These are phyloP conservation scores for Aeoliscus strigatus DNA, from an alignment of 2,797 vertebrate species.

Conservation along the genomic window DNA sequence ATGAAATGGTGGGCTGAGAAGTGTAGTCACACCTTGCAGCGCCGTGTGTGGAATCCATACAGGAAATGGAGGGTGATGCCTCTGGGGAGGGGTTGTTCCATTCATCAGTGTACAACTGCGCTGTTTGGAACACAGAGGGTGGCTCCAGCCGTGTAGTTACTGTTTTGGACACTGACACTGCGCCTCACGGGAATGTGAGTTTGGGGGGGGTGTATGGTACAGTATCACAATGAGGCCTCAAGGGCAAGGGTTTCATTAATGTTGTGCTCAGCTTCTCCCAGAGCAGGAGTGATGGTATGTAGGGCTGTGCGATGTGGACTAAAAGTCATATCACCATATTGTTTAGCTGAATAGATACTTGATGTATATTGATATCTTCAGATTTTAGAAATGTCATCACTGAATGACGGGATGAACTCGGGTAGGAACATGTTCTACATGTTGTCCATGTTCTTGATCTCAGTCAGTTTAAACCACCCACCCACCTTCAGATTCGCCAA, in stretches of 20 bases:
- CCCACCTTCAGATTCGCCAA: too few relatives aligned
- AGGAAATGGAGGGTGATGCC: conserved; percentile 42
- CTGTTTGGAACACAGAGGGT: conserved; percentile 30
- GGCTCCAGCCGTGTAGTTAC: conserved; percentile 25
- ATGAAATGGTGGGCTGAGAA: conserved; percentile 26
- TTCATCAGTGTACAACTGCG: conserved; percentile 47
- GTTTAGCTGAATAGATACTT: too few relatives aligned
- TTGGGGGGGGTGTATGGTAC: conserved; percentile 21
- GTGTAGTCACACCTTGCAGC: conserved; percentile 20
- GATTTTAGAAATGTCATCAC: too few relatives aligned
- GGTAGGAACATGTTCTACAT: too few relatives aligned
- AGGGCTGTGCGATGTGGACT: too few relatives aligned
- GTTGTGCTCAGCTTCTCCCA: conserved; percentile 12
- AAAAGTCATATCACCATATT: too few relatives aligned
- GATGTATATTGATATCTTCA: too few relatives aligned
- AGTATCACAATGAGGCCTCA: conserved; percentile 29
- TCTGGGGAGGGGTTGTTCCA: conserved; percentile 46
- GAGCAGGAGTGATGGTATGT: too few relatives aligned
- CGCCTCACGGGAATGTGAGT: conserved; percentile 34
- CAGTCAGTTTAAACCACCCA: too few relatives aligned
- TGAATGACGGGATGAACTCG: too few relatives aligned
- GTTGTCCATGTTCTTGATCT: too few relatives aligned
- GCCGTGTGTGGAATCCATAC: conserved; percentile 43
- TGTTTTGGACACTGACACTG: conserved; percentile 30
- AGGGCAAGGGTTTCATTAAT: conserved; percentile 29